Conservation (phyloP, 2,797 vertebrate species). For the Rhinella marina region DNA sequence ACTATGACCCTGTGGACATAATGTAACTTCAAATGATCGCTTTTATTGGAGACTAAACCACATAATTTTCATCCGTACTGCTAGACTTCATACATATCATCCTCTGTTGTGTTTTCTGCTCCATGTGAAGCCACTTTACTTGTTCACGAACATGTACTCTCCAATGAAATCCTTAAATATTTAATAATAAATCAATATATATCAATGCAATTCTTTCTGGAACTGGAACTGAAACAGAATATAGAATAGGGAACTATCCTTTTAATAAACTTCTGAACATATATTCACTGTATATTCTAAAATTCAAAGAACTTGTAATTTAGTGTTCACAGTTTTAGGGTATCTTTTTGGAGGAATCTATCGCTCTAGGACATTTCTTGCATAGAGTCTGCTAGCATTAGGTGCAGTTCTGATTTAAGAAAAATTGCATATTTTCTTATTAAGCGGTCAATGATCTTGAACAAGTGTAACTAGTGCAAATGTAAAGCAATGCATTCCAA, state of each 20-base stretch:
- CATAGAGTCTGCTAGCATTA: background rate
- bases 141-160: slow-evolving; percentile 12
- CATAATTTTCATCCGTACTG: background rate
- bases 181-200: slow-evolving; percentile 34
- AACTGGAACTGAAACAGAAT: background rate
- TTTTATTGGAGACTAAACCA: slow-evolving; percentile 27
- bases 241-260: background rate
- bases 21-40: slow-evolving; percentile 28
- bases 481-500: background rate
- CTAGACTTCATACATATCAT: background rate
- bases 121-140: slow-evolving; percentile 22
- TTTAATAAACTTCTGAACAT: background rate
- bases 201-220: background rate
- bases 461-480: background rate
- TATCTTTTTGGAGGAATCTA: background rate
- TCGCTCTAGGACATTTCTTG: background rate
- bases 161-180: slow-evolving; percentile 19
- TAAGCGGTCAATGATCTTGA: background rate
- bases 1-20: slow-evolving; percentile 32
- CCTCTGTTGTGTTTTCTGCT: slow-evolving; percentile 12
- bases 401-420: background rate
- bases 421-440: background rate
- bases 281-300: background rate
- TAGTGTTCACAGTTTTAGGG: background rate
- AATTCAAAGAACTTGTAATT: background rate